These are phyloP conservation scores for Coracias cyanogaster DNA, from an alignment of 2,797 vertebrate genomes.

Conservation along the genomic window DNA sequence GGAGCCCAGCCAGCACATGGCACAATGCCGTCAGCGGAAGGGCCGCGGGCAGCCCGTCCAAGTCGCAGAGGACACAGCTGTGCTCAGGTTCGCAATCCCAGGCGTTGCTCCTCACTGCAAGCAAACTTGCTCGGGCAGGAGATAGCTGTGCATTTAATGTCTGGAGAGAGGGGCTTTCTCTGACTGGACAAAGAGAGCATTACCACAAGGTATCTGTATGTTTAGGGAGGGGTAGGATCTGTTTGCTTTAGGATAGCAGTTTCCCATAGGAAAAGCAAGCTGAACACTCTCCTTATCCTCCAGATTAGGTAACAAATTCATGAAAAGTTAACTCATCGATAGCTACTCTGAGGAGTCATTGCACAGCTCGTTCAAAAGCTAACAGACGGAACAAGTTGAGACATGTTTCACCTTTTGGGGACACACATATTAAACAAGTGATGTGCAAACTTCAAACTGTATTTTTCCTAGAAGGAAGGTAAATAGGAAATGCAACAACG, in stretches of 20 bases:
- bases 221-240: neutral
- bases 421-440: fast-evolving
- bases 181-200: neutral
- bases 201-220: neutral
- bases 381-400: neutral
- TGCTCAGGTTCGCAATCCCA: neutral
- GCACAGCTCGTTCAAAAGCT: neutral
- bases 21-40: neutral
- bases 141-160: too few species aligned
- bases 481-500: neutral
- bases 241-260: neutral
- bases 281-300: neutral
- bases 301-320: constrained; percentile 4
- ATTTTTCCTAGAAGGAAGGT: neutral
- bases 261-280: neutral
- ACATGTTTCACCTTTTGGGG: neutral
- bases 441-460: neutral
- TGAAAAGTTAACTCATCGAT: neutral
- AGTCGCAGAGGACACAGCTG: neutral
- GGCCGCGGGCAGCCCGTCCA: neutral
- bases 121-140: neutral
- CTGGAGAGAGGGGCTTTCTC: neutral
- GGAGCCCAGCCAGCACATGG: neutral
- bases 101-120: neutral
- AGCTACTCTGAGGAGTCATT: neutral